Percentiles rank a stretch among this genome's conserved stretches.
phyloP scores from a whole-genome alignment of 1,140 invertebrate genomes.

The Lepidostoma basale region DNA sequence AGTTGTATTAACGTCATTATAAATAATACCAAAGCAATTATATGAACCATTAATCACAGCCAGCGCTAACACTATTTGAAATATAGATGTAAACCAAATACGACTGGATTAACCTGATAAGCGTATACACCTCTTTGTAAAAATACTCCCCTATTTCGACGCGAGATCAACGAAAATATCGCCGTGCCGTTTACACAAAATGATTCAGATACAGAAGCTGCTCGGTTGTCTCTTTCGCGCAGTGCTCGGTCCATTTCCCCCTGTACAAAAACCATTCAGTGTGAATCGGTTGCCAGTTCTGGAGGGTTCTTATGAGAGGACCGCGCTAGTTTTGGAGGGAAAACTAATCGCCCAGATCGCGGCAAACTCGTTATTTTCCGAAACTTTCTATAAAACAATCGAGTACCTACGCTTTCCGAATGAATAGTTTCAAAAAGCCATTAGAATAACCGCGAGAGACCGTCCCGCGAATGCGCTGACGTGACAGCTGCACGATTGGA shows the following conservation, averaged over 20 bases:
- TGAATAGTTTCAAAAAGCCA: background rate
- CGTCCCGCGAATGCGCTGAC: background rate
- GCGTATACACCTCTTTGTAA: constrained; percentile 19
- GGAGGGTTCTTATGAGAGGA: background rate
- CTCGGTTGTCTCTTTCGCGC: background rate
- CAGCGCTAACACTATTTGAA: no score
- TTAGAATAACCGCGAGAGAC: background rate
- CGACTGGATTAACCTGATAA: background rate
- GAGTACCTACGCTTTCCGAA: background rate
- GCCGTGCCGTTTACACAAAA: background rate
- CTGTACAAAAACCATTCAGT: constrained; percentile 3
- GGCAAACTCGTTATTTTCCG: constrained; percentile 1
- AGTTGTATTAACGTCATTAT: no score
- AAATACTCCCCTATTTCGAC: constrained; percentile 18
- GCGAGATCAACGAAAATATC: background rate
- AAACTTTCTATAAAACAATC: background rate
- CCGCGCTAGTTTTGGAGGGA: background rate
- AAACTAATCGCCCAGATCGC: constrained; percentile 1
- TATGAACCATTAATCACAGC: no score
- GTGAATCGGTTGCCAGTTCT: constrained; percentile 2
- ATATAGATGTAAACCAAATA: background rate
- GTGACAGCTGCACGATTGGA: constrained; percentile 5
- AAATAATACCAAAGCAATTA: no score
- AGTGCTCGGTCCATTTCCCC: background rate
- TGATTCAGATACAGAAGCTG: background rate